phyloP scores from a whole-genome alignment of 2,797 vertebrate genomes.

The Sebastes kiyomatsui region DNA sequence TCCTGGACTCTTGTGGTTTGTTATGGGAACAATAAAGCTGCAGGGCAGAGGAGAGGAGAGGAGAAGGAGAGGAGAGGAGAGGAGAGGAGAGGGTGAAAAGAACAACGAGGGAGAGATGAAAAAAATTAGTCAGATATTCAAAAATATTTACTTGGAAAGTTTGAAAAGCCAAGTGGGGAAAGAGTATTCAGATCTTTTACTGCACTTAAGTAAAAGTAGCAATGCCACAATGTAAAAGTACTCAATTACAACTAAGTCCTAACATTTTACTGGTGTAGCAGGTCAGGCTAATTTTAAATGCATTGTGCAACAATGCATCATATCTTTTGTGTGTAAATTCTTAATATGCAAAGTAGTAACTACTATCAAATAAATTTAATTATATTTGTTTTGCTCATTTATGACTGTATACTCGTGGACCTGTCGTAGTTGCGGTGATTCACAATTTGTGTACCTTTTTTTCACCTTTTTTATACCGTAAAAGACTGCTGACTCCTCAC shows the following conservation, averaged over 20 bases:
- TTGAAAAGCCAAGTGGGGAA: background rate
- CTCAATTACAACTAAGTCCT: background rate
- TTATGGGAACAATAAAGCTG: conserved; percentile 25
- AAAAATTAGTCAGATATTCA: background rate
- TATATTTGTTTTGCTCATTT: background rate
- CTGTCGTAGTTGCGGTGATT: background rate
- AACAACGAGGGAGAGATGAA: background rate
- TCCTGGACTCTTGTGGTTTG: conserved; percentile 4
- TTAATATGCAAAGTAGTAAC: too few species aligned
- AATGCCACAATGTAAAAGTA: background rate
- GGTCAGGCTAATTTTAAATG: background rate
- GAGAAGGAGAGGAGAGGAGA: background rate
- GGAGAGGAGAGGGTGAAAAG: background rate
- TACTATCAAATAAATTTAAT: too few species aligned
- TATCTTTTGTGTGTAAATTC: background rate
- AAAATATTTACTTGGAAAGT: background rate
- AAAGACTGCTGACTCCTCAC: background rate
- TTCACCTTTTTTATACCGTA: background rate
- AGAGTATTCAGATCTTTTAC: background rate
- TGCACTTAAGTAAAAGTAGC: background rate
- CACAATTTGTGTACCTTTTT: background rate
- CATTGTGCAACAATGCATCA: background rate
- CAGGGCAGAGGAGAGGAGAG: background rate
- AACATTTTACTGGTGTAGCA: background rate
- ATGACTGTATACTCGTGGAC: background rate